phyloP scores from a whole-genome alignment of 2,113 vertebrate genomes.

The Rousettus leschenaultii region DNA sequence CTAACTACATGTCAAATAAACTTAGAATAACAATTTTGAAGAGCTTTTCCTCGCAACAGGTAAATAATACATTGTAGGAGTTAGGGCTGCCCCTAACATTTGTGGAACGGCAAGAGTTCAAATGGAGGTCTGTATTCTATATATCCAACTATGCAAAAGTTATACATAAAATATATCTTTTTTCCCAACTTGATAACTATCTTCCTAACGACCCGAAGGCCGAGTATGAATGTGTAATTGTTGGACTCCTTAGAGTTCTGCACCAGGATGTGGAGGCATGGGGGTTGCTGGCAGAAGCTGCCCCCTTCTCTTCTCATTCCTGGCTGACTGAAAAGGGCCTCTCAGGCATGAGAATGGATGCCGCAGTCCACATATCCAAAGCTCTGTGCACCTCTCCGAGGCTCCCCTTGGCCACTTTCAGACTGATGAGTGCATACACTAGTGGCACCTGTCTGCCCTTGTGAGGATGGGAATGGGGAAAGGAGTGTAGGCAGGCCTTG shows the following conservation, averaged over 20 bases:
- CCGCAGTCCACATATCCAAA: background rate
- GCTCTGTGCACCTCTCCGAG: background rate
- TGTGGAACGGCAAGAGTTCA: background rate
- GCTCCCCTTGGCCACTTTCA: background rate
- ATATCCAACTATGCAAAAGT: background rate
- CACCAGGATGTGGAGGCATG: background rate
- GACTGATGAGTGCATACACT: background rate
- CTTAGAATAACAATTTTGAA: conserved; percentile 10
- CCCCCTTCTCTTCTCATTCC: background rate
- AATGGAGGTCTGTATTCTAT: background rate
- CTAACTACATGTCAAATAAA: conserved; percentile 1
- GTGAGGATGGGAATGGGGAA: background rate
- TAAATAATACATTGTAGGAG: background rate
- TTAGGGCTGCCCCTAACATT: background rate
- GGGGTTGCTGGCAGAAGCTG: background rate
- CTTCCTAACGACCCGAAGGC: background rate
- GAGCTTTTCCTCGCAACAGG: background rate
- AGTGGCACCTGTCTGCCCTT: background rate
- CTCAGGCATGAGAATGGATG: background rate
- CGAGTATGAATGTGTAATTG: background rate
- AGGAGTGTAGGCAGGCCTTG: background rate
- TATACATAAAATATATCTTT: background rate
- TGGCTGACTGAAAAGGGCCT: background rate
- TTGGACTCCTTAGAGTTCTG: background rate
- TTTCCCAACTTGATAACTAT: background rate